phyloP scores from a whole-genome alignment of 2,888 invertebrate species.

The Notodonta ziczac region DNA sequence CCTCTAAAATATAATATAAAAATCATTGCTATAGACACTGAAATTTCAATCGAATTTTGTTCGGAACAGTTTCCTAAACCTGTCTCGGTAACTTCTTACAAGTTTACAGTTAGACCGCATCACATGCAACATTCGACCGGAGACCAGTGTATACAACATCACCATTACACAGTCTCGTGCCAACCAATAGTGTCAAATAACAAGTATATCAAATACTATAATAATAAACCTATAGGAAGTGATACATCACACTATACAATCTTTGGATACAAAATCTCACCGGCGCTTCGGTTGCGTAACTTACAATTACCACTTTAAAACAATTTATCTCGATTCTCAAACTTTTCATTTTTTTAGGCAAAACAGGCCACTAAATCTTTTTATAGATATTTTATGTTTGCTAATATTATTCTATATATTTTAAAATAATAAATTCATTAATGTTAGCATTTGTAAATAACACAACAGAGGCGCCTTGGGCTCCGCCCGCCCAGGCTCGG shows the following conservation, averaged over 20 bases:
- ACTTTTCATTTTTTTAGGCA: background rate
- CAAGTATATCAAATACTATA: constrained; percentile 76
- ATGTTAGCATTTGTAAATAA: constrained; percentile 27
- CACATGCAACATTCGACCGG: constrained; percentile 58
- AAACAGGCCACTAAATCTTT: background rate
- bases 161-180: constrained; percentile 61
- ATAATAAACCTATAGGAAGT: constrained; percentile 81
- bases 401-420: background rate
- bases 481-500: constrained; percentile 16
- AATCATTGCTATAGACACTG: constrained; percentile 48
- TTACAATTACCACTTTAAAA: constrained; percentile 10
- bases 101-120: constrained; percentile 11
- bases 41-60: constrained; percentile 33
- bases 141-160: constrained; percentile 66
- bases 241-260: constrained; percentile 79
- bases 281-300: constrained; percentile 43
- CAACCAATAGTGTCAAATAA: constrained; percentile 75
- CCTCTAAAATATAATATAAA: constrained; percentile 41
- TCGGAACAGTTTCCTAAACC: background rate
- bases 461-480: constrained; percentile 32
- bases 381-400: background rate
- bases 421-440: constrained; percentile 16
- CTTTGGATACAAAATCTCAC: constrained; percentile 81
- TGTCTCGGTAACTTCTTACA: constrained; percentile 27
- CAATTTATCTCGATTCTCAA: background rate